Conservation (phyloP, 2,797 vertebrate genomes). For the Microcaecilia unicolor region DNA sequence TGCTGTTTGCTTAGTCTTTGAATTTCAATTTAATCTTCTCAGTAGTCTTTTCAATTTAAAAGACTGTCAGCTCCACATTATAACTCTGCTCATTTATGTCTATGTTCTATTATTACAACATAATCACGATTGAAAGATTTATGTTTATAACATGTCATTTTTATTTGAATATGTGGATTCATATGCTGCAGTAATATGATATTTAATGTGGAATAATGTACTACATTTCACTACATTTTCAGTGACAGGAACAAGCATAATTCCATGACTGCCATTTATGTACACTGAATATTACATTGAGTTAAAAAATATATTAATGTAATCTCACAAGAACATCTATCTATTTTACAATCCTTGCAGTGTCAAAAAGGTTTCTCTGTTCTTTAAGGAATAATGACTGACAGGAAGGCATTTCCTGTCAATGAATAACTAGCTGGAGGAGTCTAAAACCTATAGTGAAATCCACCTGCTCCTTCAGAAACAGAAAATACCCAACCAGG, state of each 20-base stretch:
- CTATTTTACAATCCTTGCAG: slow-evolving; percentile 26
- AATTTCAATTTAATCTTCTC: slow-evolving; percentile 45
- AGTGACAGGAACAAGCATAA: slow-evolving; percentile 37
- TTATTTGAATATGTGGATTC: slow-evolving; percentile 45
- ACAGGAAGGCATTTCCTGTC: too few species aligned
- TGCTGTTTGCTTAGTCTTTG: slow-evolving; percentile 46
- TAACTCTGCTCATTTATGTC: slow-evolving; percentile 52
- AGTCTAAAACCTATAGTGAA: too few species aligned
- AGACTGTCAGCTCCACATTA: slow-evolving; percentile 29
- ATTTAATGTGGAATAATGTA: too few species aligned
- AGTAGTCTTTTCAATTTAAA: slow-evolving; percentile 19
- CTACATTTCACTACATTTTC: slow-evolving; percentile 36
- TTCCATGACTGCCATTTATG: too few species aligned
- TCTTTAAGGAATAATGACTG: too few species aligned
- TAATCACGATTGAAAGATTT: slow-evolving; percentile 45
- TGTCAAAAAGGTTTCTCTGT: slow-evolving; percentile 31
- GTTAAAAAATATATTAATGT: slow-evolving; percentile 32
- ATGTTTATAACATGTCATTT: slow-evolving; percentile 46
- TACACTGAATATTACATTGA: too few species aligned
- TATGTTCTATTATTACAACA: slow-evolving; percentile 54
- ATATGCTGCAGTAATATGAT: slow-evolving; percentile 45
- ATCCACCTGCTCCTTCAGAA: too few species aligned
- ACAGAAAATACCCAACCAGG: too few species aligned
- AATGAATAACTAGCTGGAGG: too few species aligned
- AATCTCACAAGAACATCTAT: slow-evolving; percentile 36